Percentiles rank a stretch among this genome's conserved stretches.
phyloP scores from a whole-genome alignment of 2,113 vertebrate genomes.

The Entosphenus tridentatus region DNA sequence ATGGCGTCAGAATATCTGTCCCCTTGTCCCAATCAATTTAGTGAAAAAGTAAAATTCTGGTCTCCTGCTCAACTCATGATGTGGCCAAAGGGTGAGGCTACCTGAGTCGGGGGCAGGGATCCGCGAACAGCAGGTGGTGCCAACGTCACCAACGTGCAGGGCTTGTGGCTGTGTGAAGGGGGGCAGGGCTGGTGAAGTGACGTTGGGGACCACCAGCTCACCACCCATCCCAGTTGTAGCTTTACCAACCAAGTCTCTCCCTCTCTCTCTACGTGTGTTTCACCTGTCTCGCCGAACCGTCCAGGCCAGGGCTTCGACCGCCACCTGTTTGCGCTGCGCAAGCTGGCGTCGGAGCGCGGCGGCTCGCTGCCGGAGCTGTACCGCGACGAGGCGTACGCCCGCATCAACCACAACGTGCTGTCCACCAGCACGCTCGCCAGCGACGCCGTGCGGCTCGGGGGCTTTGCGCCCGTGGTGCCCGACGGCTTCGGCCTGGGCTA shows the following conservation, averaged over 20 bases:
- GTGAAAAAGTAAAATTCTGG: too few relatives aligned
- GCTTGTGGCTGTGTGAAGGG: not conserved
- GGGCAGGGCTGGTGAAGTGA: not conserved
- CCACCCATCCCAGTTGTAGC: not conserved
- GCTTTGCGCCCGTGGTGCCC: conserved; percentile 70
- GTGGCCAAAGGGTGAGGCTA: too few relatives aligned
- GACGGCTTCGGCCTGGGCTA: conserved; percentile 74
- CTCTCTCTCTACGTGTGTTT: too few relatives aligned
- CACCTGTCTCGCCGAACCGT: too few relatives aligned
- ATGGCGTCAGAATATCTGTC: too few relatives aligned
- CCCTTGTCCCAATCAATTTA: too few relatives aligned
- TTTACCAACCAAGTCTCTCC: too few relatives aligned
- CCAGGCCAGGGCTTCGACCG: conserved; percentile 87
- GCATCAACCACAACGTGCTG: conserved; percentile 72
- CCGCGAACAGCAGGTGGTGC: too few relatives aligned
- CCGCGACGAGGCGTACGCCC: conserved; percentile 44
- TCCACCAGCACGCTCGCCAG: conserved; percentile 75
- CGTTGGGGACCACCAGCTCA: not conserved
- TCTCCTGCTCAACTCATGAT: too few relatives aligned
- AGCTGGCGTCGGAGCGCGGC: conserved; percentile 30
- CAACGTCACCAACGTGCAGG: too few relatives aligned
- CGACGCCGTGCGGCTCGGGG: conserved; percentile 43
- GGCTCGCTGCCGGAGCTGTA: conserved; percentile 34
- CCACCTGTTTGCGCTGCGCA: conserved; percentile 58
- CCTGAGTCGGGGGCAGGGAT: too few relatives aligned